Evolutionary conservation across 1,140 invertebrate species (phyloP).

Genomic region (Mamestra configurata): DNA sequence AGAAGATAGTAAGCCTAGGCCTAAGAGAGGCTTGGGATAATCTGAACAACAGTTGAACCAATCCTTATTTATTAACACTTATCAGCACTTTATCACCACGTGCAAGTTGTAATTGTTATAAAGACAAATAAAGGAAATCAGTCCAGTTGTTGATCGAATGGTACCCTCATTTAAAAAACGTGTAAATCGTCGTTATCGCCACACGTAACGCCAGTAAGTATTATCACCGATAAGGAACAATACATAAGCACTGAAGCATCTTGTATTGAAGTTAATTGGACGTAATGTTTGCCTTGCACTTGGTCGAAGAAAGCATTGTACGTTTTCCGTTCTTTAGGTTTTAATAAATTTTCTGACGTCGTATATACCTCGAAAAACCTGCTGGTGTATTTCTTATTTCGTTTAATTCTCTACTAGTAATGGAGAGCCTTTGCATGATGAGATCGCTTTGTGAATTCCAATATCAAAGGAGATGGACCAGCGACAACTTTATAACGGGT

Average conservation of each 20-base stretch:
- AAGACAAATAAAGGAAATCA: background rate
- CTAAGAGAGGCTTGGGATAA: background rate
- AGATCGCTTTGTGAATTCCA: background rate
- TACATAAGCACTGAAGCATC: background rate
- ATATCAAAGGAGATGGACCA: no score
- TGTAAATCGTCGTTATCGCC: slow-evolving; percentile 1
- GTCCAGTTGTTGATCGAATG: background rate
- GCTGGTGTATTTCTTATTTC: no score
- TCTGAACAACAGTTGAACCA: background rate
- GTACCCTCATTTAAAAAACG: background rate
- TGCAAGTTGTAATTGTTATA: background rate
- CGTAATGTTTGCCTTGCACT: slow-evolving; percentile 13
- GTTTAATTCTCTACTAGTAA: no score
- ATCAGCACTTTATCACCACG: background rate
- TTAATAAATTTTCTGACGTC: no score
- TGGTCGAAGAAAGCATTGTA: background rate
- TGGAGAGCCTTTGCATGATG: background rate
- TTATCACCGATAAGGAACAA: slow-evolving; percentile 6
- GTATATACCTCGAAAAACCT: no score
- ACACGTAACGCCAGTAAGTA: background rate
- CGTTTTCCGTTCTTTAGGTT: no score
- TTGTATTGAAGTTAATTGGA: slow-evolving; percentile 3
- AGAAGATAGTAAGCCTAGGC: background rate
- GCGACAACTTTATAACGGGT: no score
- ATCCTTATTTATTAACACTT: background rate